Base-by-base conservation (phyloP, 2,797 vertebrate genomes). In the Acanthopagrus latus region DNA sequence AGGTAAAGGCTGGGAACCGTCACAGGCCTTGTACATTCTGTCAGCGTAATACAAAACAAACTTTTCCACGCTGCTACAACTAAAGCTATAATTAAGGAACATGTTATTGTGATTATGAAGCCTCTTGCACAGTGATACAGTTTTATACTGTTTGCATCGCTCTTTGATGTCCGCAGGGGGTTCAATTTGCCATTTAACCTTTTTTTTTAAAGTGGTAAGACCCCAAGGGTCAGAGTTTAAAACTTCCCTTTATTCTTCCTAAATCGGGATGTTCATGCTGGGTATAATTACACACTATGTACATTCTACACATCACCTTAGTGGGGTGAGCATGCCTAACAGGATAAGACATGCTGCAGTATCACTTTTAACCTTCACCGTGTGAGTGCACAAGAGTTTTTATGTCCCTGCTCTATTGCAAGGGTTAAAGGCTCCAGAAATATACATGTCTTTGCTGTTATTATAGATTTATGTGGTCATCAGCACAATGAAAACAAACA, bases 311-410 rank as follows among this genome's bases (percentile, higher is more conserved):
- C 51, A 63, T 80, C 47, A 70, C 64, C 48, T 62, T 2, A 23
- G 50, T 25, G 51, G 48, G 48, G 57, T 2, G 60, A 64, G 79
- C 84, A 85, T 90, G 67, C 67, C 85, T 82, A 87, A 89, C 88
- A 89, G 58, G 87, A 91, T 86, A 74, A 67, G 75, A 88, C 89
- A 87, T 82, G 81, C 64, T 84, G 65, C 71, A 38, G 70, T 80
- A 85, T 87, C 62, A 71, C 23, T 72, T 87, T 73, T 80, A 76
- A 74, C 65, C 70, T 27, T 20, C 47, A 72, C 82, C 59, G 20
- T 74, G 74, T 80, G 71, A 80, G 47, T 63, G 62, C 48, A 77
- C 46, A 41, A 50, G 57, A 52, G 41, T 20, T 78, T 69, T 72
- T 71, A 66, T 71, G 64, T 64, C 29, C 23, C 20, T 74, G 27